Evolutionary conservation across 1,140 invertebrate genomes (phyloP).

Genomic region (Heliconius congener): DNA sequence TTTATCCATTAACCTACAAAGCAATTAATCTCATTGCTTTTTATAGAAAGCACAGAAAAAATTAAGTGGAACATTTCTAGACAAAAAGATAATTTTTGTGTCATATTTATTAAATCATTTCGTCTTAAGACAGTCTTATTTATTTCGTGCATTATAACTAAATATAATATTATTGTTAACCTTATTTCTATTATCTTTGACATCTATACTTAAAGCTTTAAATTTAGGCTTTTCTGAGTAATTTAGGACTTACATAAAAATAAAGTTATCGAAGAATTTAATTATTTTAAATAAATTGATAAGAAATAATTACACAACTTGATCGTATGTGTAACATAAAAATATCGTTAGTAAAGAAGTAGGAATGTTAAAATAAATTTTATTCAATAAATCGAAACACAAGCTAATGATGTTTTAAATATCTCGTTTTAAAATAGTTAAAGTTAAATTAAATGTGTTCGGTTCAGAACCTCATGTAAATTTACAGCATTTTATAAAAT

Average conservation of each 20-base stretch:
- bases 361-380: too few species aligned
- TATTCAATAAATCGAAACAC: too few species aligned
- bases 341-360: too few species aligned
- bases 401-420: neutral
- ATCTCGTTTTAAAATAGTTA: neutral
- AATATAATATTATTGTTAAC: neutral
- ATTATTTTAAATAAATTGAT: neutral
- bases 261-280: neutral
- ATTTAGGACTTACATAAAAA: neutral
- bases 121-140: conserved; percentile 9
- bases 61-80: neutral
- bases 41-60: neutral
- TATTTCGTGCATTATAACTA: neutral
- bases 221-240: conserved; percentile 57
- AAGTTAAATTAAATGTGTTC: neutral
- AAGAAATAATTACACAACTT: neutral
- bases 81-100: neutral
- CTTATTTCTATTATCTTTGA: conserved; percentile 56
- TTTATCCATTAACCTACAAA: neutral
- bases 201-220: conserved; percentile 69
- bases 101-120: neutral
- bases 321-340: neutral
- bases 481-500: neutral
- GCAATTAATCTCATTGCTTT: neutral
- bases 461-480: conserved; percentile 9